These are phyloP conservation scores for Parnassius orleans DNA, from an alignment of 2,888 invertebrate species.

Conservation along the genomic window DNA sequence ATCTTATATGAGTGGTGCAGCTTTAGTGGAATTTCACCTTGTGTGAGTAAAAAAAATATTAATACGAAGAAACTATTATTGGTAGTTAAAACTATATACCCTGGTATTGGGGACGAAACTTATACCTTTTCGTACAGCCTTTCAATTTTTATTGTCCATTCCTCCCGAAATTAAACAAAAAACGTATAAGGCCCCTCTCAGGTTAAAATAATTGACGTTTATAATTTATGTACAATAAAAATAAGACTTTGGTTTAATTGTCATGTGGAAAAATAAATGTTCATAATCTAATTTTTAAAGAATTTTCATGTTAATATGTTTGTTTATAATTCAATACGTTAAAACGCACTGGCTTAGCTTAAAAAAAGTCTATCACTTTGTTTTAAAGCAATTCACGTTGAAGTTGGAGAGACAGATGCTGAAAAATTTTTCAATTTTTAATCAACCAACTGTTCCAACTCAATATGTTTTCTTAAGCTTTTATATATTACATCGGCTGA, in stretches of 20 bases:
- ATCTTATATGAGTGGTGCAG: not conserved
- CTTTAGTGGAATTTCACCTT: not conserved
- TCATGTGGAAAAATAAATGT: not conserved
- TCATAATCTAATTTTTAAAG: not conserved
- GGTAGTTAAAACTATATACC: slow-evolving; percentile 71
- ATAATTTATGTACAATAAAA: slow-evolving; percentile 7
- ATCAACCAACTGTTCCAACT: too few relatives aligned
- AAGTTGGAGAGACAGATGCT: too few relatives aligned
- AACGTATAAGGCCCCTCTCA: slow-evolving; percentile 26
- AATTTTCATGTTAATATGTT: not conserved
- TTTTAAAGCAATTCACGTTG: too few relatives aligned
- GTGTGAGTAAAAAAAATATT: not conserved
- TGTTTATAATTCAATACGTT: too few relatives aligned
- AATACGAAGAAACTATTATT: slow-evolving; percentile 34
- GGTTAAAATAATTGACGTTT: not conserved
- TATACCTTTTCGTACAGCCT: slow-evolving; percentile 68
- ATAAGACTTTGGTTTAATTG: slow-evolving; percentile 8
- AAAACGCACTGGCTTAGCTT: too few relatives aligned
- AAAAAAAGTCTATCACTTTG: too few relatives aligned
- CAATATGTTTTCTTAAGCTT: too few relatives aligned
- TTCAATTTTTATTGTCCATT: slow-evolving; percentile 73
- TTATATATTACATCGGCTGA: too few relatives aligned
- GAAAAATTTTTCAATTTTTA: too few relatives aligned
- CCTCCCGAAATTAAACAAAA: slow-evolving; percentile 42
- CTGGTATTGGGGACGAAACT: slow-evolving; percentile 71